Evolutionary conservation across 1,140 invertebrate species (phyloP), one percentile per base, ranked within the genome.

Genomic region (Brachionus calyciflorus): DNA sequence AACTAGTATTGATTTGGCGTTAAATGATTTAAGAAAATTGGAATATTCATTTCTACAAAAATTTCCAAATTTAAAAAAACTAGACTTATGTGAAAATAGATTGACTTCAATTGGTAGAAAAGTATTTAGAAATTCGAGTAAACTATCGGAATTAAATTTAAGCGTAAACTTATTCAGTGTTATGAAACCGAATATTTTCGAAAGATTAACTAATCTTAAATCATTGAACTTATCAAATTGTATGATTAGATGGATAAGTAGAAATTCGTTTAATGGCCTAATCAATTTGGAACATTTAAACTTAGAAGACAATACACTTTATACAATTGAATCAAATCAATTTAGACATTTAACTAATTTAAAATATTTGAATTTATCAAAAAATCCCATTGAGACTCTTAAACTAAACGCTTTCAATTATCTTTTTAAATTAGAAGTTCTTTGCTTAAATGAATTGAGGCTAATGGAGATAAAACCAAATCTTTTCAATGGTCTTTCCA

Each of bases 171-270:
- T 60, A 33, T 60, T 37, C 9, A 60, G 55, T 10, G 55, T 60
- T 28, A 60, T 60, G n/a, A 60, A 60, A 37, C 55, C 55, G 17
- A 60, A 60, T 28, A 37, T 60, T 19, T 60, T 60, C 17, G 55
- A 60, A 37, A 60, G 19, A 14, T 30, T 60, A 33, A 9, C 4
- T 17, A 60, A 60, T 41, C 9, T 60, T 33, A 33, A 37, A 60
- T 26, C 37, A 0, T 19, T 60, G 6, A 30, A 60, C 37, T 10
- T 60, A 37, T 60, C 55, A 4, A 17, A 60, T 19, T 19, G 30
- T 33, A 60, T 60, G 55, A 60, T 60, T 17, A 60, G 55, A 60
- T 60, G 55, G 55, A 60, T 60, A 33, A 60, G 55, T 21, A 26
- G 55, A 33, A 60, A 60, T 37, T 60, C 55, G 10, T 60, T 60